phyloP scores from a whole-genome alignment of 2,113 vertebrate genomes.

The Benitochromis conjunctus region DNA sequence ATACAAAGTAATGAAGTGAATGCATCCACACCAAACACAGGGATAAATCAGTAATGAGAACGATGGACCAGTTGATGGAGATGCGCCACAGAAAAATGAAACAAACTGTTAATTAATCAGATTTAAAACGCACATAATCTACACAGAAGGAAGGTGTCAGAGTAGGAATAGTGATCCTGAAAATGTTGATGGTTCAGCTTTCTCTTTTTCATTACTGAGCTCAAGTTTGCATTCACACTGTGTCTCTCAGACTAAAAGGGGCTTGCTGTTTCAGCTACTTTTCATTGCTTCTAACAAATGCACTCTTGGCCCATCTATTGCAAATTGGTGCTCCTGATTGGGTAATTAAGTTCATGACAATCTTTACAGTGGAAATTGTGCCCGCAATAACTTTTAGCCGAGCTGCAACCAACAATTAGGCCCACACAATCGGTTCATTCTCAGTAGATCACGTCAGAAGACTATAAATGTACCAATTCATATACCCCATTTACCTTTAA shows the following conservation, averaged over 20 bases:
- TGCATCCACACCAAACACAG: accelerated
- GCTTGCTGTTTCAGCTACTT: background rate
- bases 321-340: background rate
- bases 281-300: background rate
- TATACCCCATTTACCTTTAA: background rate
- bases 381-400: accelerated
- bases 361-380: background rate
- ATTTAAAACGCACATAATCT: background rate
- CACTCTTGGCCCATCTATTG: background rate
- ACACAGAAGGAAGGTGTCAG: background rate
- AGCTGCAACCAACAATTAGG: background rate
- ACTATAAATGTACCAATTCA: background rate
- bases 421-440: background rate
- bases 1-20: background rate
- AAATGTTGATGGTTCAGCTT: background rate
- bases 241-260: background rate
- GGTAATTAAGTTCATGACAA: background rate
- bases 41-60: background rate
- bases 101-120: background rate
- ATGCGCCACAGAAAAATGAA: background rate
- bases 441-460: background rate
- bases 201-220: background rate
- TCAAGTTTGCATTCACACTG: background rate
- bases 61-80: background rate
- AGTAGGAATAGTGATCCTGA: background rate